These are phyloP conservation scores for Carettochelys insculpta DNA, from an alignment of 2,113 vertebrate genomes.

Conservation along the genomic window DNA sequence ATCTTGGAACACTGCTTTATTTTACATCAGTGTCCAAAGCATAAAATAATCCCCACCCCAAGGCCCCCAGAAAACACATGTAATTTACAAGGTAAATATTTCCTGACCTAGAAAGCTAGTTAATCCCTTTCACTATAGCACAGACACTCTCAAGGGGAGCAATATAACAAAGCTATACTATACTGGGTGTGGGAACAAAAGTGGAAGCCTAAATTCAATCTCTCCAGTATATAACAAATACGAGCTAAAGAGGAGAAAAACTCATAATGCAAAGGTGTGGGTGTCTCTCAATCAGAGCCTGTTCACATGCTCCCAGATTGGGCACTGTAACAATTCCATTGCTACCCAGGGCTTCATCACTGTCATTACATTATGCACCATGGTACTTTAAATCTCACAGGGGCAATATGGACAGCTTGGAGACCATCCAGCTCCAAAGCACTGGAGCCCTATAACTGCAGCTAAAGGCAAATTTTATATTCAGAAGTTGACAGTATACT, in stretches of 20 bases:
- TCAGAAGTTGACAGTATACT: neutral
- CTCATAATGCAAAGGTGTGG: neutral
- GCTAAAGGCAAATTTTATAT: neutral
- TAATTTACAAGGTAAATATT: neutral
- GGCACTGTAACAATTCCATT: neutral
- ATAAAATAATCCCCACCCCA: neutral
- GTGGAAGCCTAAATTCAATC: neutral
- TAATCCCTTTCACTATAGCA: neutral
- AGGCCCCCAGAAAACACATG: neutral
- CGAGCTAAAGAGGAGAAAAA: neutral
- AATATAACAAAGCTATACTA: neutral
- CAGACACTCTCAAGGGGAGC: neutral
- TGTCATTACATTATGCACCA: neutral
- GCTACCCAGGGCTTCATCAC: neutral
- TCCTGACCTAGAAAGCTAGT: neutral
- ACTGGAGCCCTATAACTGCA: neutral
- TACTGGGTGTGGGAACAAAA: neutral
- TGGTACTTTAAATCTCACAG: neutral
- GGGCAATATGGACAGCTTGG: neutral
- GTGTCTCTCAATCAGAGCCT: neutral
- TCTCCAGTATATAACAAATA: neutral
- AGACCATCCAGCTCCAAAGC: neutral
- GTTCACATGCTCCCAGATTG: neutral
- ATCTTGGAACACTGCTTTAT: neutral
- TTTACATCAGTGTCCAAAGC: neutral